Evolutionary conservation across 2,888 invertebrate genomes (phyloP).

Genomic region (Rotaria sp.): DNA sequence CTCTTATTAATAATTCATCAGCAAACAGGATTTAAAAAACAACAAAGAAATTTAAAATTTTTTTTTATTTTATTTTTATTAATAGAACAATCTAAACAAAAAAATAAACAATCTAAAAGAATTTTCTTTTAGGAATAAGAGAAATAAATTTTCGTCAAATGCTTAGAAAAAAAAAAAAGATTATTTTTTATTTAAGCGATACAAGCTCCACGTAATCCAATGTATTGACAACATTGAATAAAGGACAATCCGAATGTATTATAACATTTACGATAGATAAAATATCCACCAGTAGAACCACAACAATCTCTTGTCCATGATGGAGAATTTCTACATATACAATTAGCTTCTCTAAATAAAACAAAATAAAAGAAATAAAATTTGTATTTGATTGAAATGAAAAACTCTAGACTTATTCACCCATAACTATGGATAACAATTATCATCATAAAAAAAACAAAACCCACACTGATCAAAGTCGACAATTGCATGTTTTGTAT

Average conservation of each 20-base stretch:
- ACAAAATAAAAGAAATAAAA: neutral
- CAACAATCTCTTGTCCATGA: neutral
- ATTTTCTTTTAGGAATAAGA: too few species aligned
- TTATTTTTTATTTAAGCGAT: neutral
- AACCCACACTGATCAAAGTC: neutral
- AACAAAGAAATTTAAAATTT: too few species aligned
- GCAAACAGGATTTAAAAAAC: too few species aligned
- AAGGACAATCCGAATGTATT: neutral
- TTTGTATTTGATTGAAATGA: too few species aligned
- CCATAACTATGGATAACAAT: neutral
- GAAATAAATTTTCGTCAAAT: too few species aligned
- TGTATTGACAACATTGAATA: neutral
- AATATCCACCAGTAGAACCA: neutral
- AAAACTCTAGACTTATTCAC: neutral
- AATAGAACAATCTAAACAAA: too few species aligned
- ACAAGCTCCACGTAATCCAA: neutral
- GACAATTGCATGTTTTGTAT: neutral
- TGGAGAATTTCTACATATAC: neutral
- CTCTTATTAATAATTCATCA: too few species aligned
- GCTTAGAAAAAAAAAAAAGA: neutral
- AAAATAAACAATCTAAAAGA: too few species aligned
- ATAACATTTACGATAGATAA: neutral
- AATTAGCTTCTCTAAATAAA: neutral
- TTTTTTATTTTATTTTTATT: too few species aligned
- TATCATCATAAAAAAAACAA: neutral